Evolutionary conservation across 2,888 invertebrate species (phyloP), one percentile per base, ranked within the genome.

Genomic region (Meiosimyza platycephala): DNA sequence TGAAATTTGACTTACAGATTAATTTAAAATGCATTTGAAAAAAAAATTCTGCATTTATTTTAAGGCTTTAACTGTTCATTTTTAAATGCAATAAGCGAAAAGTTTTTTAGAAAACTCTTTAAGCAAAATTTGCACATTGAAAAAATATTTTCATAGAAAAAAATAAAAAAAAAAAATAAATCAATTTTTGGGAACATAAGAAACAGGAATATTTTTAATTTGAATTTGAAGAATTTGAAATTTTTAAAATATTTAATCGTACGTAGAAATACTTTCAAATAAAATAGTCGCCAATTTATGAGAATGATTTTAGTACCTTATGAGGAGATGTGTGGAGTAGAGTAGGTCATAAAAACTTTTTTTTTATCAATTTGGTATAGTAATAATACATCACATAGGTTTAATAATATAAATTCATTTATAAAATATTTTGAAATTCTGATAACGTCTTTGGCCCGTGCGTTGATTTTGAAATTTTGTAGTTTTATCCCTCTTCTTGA

Each of bases 221-320:
- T 54, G 28, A 3, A 28, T 28, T 28, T 28, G 3, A 62, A 12
- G 28, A 52, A n/a, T n/a, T 22, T 18, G 1, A 62, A 50, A 3
- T 64, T 51, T 73, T 73, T 33, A 4, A 50, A 50, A 60, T 12
- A 6, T 15, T n/a, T n/a, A 54, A 47, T 40, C 7, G 22, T 33
- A 59, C 47, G 13, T 33, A 67, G 54, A 67, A 64, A 72, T 71
- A 71, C 28, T 51, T 66, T 16, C n/a, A 63, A 48, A 13, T n/a
- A 63, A 22, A 33, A 11, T 15, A 12, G 33, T 50, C 22, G 64
- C 40, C 9, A 7, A 7, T 40, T 6, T 7, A 40, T 3, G 1
- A 7, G 0, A 40, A 40, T 40, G 9, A 40, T 40, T 40, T 9
- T 40, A 40, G 0, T 9, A 40, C 6, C 40, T 6, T 9, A 40